Evolutionary conservation across 2,113 vertebrate genomes (phyloP).

Genomic region (Cyprinodon brontotheroides): DNA sequence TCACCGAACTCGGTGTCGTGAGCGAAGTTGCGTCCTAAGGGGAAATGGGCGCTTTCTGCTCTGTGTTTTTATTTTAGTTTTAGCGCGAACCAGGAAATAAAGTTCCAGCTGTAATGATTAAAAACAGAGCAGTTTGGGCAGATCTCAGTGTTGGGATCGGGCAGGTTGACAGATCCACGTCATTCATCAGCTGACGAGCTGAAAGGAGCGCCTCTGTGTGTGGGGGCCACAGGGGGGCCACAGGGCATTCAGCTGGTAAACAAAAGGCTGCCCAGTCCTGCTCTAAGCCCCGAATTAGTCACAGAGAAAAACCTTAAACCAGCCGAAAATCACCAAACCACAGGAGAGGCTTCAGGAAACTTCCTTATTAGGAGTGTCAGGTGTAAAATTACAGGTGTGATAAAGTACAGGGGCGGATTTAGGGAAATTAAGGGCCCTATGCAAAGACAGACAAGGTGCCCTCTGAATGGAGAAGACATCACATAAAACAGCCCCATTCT

Average conservation of each 20-base stretch:
- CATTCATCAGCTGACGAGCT: conserved; percentile 21
- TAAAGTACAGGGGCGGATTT: too few species aligned
- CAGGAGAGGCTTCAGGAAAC: background rate
- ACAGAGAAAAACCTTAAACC: background rate
- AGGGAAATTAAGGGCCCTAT: too few species aligned
- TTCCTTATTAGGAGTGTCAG: background rate
- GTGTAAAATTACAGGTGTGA: too few species aligned
- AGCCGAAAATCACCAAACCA: background rate
- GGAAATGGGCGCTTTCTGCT: background rate
- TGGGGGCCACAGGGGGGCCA: background rate
- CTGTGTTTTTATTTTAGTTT: background rate
- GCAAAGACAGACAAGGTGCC: too few species aligned
- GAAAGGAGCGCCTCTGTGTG: background rate
- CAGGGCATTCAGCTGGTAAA: background rate
- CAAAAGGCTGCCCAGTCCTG: background rate
- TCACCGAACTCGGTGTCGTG: conserved; percentile 19
- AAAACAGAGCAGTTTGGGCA: background rate
- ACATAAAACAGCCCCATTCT: too few species aligned
- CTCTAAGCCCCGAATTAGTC: too few species aligned
- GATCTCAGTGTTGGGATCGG: background rate
- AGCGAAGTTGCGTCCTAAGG: conserved; percentile 17
- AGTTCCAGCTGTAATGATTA: background rate
- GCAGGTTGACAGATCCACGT: conserved; percentile 15
- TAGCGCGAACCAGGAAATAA: background rate
- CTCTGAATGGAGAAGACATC: too few species aligned